Evolutionary conservation across 1,140 invertebrate species (phyloP), one percentile per base, ranked within the genome.

Genomic region (Ericerus pela): DNA sequence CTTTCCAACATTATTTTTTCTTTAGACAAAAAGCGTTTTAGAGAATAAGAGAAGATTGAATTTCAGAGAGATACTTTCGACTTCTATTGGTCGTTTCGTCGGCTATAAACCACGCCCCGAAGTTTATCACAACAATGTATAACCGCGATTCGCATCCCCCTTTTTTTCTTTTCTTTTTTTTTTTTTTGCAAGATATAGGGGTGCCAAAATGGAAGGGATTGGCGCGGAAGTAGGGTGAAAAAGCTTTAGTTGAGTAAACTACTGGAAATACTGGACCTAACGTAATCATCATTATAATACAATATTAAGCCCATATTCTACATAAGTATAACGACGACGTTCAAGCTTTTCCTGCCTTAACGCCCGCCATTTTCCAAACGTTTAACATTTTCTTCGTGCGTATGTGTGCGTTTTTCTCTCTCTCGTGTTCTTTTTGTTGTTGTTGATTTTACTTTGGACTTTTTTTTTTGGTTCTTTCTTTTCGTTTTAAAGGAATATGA

Each of bases 281-380:
- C 26, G 41, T 24, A 47, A 47, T 47, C 41, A 47, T 47, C 41
- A 47, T 47, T 47, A 47, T 47, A 47, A 47, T 47, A 47, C 41
- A 47, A 47, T 47, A 47, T 47, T 47, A 47, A 47, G 41, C 41
- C n/a, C 41, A 47, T 47, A 47, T 47, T 47, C 41, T 47, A 47
- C 41, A 47, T 47, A 47, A 47, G 20, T 47, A n/a, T n/a, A 47
- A 47, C 26, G 41, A 47, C 41, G 26, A n/a, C n/a, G n/a, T n/a
- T n/a, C n/a, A 18, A 47, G 41, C 41, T 47, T 47, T n/a, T 47
- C 41, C 41, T 24, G 41, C 41, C 26, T 47, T 24, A 24, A 47
- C 41, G 41, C 41, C 41, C 41, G 41, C 41, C 41, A 47, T 47
- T 47, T 47, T 47, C 41, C 41, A 24, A n/a, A 47, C 41, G 41